phyloP scores from a whole-genome alignment of 2,797 vertebrate species.

The Spinibarbus caldwelli region DNA sequence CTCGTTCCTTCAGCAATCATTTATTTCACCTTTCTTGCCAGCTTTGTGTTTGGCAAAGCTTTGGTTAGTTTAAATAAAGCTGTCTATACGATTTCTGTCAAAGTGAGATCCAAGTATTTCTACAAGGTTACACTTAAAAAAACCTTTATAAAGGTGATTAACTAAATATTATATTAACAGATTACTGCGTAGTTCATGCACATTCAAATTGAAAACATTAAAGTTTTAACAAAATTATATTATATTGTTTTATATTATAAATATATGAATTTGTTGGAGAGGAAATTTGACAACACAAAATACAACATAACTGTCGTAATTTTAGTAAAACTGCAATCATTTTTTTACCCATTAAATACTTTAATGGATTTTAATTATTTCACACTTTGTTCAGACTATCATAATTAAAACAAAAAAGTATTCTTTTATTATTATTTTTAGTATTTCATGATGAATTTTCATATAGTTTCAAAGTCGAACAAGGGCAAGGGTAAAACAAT shows the following conservation, averaged over 20 bases:
- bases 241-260: background rate
- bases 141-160: background rate
- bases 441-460: background rate
- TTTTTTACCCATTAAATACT: background rate
- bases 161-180: background rate
- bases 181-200: background rate
- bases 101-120: slow-evolving; percentile 23
- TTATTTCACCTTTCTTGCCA: slow-evolving; percentile 39
- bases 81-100: slow-evolving; percentile 18
- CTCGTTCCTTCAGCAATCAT: slow-evolving; percentile 11
- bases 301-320: background rate
- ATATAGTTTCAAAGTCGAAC: background rate
- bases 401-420: background rate
- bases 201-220: background rate
- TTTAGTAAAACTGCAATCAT: background rate
- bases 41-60: slow-evolving; percentile 17
- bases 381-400: background rate
- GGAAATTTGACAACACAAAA: background rate
- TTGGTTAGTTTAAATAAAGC: slow-evolving; percentile 16
- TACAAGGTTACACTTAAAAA: background rate
- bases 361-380: background rate
- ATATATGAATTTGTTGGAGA: background rate
- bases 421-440: background rate
- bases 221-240: background rate
- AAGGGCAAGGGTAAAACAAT: background rate